Base-by-base conservation (phyloP, 2,113 vertebrate genomes). In the Amphiprion percula region DNA sequence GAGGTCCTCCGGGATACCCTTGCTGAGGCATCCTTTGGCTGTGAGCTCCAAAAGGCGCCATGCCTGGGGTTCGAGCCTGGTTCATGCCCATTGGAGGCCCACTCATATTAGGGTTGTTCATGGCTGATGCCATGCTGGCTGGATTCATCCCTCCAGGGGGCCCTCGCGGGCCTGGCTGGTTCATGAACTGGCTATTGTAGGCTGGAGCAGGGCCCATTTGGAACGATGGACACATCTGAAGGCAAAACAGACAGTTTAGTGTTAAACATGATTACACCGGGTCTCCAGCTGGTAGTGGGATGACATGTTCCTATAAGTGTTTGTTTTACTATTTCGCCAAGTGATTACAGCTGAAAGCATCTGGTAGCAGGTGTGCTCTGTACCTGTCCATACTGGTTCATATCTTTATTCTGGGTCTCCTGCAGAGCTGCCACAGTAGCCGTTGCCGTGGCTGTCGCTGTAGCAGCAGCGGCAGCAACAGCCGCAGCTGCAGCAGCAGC, bases 361-460 rank as follows among this genome's bases (percentile, higher is more conserved):
- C 14, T 56, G 26, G 67, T 26, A 30, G n/a, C 70, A 62, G 67
- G 21, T 52, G 71, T 72, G 65, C n/a, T 9, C 54, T 10, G 17
- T 90, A 95, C 99, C 98, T 98, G 98, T 94, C 98, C 97, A 58
- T 99, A 99, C 88, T 99, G 98, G 94, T 98, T 99, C 93, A 99
- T 99, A 68, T 99, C 98, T 94, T 99, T 99, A 90, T 99, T 99
- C 94, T 99, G 97, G 0, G 97, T 99, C 87, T 99, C 98, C 93
- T 99, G 98, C 85, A 99, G 93, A 47, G 98, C 98, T 61, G 98
- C 98, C 71, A 99, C 98, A 0, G 98, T 99, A 83, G 98, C 97
- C 0, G 98, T 97, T 7, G 98, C 98, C 0, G 98, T 98, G 58
- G 98, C 97, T 0, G 98, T 98, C 1, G 98, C 97, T 0, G 98